Evolutionary conservation across 2,888 invertebrate species (phyloP).

Genomic region (Torymus texanus): DNA sequence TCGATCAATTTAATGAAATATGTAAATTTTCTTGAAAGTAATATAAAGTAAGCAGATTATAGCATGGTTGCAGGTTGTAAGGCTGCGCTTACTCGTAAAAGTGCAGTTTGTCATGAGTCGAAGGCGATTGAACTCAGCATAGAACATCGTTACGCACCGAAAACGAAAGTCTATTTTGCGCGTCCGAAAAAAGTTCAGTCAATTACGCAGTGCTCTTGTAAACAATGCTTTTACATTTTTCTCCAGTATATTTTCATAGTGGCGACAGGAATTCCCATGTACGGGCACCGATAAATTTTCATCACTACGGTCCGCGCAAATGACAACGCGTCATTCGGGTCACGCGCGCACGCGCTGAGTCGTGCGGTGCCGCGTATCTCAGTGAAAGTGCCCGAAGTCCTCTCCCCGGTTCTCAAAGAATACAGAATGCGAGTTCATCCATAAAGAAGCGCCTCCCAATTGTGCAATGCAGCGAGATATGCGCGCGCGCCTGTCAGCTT

Average conservation of each 20-base stretch:
- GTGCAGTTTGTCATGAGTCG: too few relatives aligned
- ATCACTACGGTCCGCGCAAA: constrained; percentile 7
- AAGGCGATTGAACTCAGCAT: too few relatives aligned
- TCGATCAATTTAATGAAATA: neutral
- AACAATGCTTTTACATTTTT: constrained; percentile 27
- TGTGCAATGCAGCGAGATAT: constrained; percentile 63
- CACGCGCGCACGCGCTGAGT: constrained; percentile 12
- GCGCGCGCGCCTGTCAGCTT: neutral
- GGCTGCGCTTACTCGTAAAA: too few relatives aligned
- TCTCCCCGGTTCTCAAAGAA: constrained; percentile 61
- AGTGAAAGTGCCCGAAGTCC: constrained; percentile 70
- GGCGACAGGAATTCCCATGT: constrained; percentile 14
- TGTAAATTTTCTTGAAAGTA: neutral
- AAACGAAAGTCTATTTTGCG: neutral
- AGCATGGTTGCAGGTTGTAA: too few relatives aligned
- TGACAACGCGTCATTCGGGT: constrained; percentile 27
- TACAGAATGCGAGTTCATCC: constrained; percentile 67
- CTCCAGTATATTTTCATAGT: constrained; percentile 7
- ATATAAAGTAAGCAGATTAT: too few relatives aligned
- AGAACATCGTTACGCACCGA: neutral
- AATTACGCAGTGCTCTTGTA: neutral
- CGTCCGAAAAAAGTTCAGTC: too few relatives aligned
- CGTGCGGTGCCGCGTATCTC: constrained; percentile 55
- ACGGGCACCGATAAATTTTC: constrained; percentile 34
- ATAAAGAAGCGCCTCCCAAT: constrained; percentile 66